Base-by-base conservation (phyloP, 53 echinoderm and acorn worm genomes). In the Zoroaster sp. region DNA sequence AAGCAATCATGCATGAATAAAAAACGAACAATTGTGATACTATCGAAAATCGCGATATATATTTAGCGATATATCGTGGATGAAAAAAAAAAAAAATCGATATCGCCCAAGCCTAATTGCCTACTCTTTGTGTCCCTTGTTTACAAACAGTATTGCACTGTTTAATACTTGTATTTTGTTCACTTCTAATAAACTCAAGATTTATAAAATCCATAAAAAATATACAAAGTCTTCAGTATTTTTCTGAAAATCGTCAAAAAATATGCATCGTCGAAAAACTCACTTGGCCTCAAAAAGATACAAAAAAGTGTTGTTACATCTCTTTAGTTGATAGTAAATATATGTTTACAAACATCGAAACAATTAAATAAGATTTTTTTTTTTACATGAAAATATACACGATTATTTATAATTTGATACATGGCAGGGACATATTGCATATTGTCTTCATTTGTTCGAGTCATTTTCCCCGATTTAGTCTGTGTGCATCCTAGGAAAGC, bases 361-460 rank as follows among this genome's bases (percentile, higher is more conserved):
- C 79, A 38, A 34, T 78, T 80, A 63, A 80, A 80, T 80, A 80
- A 39, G 63, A 80, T 39, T 66, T 75, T 31, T 23, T 65, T 65
- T 65, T 40, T 9, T 31, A 51, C 81, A 81, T 54, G 67, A 81
- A 81, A 74, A 74, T 74, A 74, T 74, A 74, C 74, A 74, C 74
- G 23, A 9, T 43, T 74, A 74, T 74, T 43, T 73, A 73, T 73
- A 40, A 25, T 46, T 49, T 21, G 35, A 40, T 30, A 49, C 51
- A 51, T 45, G 76, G 76, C 76, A 41, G 51, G 66, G 18, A 67
- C 25, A 81, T 67, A 81, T 81, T 81, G 81, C 81, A 81, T 81
- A 81, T 44, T 43, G 37, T 74, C 41, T 23, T 18, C 37, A 81
- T 38, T 67, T 67, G 81, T 35, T 80, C 63, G 11, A 59, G 40